Base-by-base conservation (phyloP, 2,888 invertebrate species). In the Ryuthela nishihirai region DNA sequence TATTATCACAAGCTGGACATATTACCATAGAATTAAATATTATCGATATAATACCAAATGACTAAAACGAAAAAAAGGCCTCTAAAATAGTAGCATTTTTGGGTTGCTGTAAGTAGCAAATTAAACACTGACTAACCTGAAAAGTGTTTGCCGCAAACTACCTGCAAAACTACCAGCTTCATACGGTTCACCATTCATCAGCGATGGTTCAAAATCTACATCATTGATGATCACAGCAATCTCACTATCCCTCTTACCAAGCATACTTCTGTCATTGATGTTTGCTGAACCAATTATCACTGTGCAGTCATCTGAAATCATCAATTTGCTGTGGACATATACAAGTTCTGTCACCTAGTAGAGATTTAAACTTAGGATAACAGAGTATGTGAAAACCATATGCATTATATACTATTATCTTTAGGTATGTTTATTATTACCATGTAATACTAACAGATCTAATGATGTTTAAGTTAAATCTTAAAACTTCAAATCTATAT, bases 251-350 rank as follows among this genome's bases (percentile, higher is more conserved):
- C 98, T 80, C 61, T 85, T 88, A 1, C 98, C 98, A 48, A 93
- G 79, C 82, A 98, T 82, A 52, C 94, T 95, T 46, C 98, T 79
- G 73, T 99, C 98, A 72, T 99, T 99, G 68, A 99, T 94, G 72
- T 99, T 99, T 0, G 98, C 97, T 4, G 95, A 97, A 17, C 98
- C 98, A 69, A 97, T 95, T 64, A 99, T 93, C 0, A 91, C 84
- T 10, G 45, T 80, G 66, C 83, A 83, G 74, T 99, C 98, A 72
- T 99, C 98, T 1, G 88, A 88, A 61, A 99, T 92, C 76, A 98
- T 81, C 54, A 99, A 76, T 76, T 99, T 99, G 54, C 95, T 94
- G 77, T 99, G 98, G 12, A 99, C 94, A 75, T 99, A 99, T 53
- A 99, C 85, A 7, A 98, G 78, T 74, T 98, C 98, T 0, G 94